Conservation (phyloP, 2,888 invertebrate genomes). For the Encarsia formosa region DNA sequence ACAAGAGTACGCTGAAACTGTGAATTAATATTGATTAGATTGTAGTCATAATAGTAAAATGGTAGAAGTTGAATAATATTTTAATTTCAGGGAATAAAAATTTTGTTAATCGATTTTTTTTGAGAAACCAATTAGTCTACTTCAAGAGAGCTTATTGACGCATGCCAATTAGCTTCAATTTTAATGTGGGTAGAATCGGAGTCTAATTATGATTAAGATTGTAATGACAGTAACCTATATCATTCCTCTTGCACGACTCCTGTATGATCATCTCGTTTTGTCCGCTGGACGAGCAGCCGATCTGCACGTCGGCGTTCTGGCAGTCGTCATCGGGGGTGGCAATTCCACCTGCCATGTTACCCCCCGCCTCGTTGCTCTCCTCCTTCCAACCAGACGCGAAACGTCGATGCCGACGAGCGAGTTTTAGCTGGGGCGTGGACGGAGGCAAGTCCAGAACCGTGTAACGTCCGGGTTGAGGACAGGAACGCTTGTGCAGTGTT, state of each 20-base stretch:
- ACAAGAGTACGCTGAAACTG: constrained; percentile 64
- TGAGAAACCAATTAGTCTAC: too few species aligned
- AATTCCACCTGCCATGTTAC: constrained; percentile 11
- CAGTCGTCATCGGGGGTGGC: constrained; percentile 35
- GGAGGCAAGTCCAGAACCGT: constrained; percentile 54
- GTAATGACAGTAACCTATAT: constrained; percentile 33
- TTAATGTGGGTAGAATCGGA: too few species aligned
- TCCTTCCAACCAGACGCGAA: constrained; percentile 29
- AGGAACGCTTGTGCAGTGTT: constrained; percentile 60
- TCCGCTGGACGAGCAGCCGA: constrained; percentile 44
- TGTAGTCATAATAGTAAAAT: too few species aligned
- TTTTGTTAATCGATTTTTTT: too few species aligned
- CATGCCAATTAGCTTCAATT: too few species aligned
- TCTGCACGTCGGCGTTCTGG: constrained; percentile 41
- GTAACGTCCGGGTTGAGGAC: constrained; percentile 68
- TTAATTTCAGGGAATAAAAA: too few species aligned
- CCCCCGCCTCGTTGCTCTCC: constrained; percentile 36
- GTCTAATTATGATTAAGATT: too few species aligned
- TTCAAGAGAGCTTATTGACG: too few species aligned
- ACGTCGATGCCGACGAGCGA: constrained; percentile 15
- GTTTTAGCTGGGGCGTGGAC: constrained; percentile 27
- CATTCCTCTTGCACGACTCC: constrained; percentile 44
- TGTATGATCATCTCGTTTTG: constrained; percentile 46
- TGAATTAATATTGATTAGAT: too few species aligned
- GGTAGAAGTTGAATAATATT: too few species aligned